phyloP scores from a whole-genome alignment of 2,113 vertebrate species.

The Sylvietta virens region DNA sequence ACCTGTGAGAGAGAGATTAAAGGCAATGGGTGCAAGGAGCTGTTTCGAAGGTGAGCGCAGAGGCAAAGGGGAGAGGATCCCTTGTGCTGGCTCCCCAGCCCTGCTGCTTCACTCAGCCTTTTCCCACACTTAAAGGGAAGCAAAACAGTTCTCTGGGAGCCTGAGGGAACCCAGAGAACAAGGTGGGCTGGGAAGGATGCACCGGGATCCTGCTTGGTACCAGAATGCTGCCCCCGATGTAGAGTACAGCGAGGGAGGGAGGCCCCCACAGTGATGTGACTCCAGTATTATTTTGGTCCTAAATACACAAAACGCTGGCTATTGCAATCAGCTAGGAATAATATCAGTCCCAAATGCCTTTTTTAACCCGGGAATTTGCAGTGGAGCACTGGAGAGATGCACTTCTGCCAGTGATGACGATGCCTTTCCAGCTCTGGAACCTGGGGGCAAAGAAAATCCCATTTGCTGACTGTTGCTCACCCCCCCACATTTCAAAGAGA shows the following conservation, averaged over 20 bases:
- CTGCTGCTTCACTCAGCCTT: not conserved
- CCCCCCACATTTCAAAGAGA: not conserved
- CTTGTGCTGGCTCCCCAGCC: not conserved
- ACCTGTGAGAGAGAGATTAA: not conserved
- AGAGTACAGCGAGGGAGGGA: not conserved
- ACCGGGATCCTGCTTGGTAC: not conserved
- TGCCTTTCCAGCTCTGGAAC: not conserved
- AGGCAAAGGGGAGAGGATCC: not conserved
- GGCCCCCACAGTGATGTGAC: accelerated
- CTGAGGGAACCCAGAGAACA: not conserved
- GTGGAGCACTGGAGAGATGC: not conserved
- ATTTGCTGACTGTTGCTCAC: not conserved
- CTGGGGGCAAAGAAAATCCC: not conserved
- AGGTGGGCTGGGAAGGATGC: not conserved
- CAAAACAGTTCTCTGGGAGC: not conserved
- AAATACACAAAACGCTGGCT: accelerated
- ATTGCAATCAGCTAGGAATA: not conserved
- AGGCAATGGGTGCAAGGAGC: not conserved
- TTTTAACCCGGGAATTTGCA: not conserved
- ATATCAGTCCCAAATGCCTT: not conserved
- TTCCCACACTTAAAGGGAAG: not conserved
- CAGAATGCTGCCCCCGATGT: not conserved
- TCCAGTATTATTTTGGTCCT: accelerated
- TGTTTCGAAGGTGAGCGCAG: accelerated
- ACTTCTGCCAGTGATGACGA: accelerated